These are phyloP conservation scores for Camponotus fellah DNA, from an alignment of 2,888 invertebrate genomes.

Conservation along the genomic window DNA sequence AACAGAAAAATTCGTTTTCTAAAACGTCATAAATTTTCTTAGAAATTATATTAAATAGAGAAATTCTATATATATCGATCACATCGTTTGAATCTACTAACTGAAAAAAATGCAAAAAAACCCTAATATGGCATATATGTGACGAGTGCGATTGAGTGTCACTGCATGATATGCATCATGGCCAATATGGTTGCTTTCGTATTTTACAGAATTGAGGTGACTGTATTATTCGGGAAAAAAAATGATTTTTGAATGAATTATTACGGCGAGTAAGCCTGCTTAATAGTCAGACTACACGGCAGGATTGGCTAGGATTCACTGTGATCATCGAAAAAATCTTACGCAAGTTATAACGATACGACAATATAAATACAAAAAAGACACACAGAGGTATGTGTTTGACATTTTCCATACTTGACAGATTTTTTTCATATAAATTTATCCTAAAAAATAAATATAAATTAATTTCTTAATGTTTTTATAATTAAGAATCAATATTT, in stretches of 20 bases:
- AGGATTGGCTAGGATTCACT: slow-evolving; percentile 12
- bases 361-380: background rate
- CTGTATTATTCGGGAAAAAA: slow-evolving; percentile 44
- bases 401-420: background rate
- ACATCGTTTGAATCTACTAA: background rate
- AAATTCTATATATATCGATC: background rate
- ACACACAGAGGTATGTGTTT: slow-evolving; percentile 39
- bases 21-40: no score
- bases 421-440: background rate
- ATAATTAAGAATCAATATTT: background rate
- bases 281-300: background rate
- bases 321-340: slow-evolving; percentile 17
- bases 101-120: background rate
- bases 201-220: slow-evolving; percentile 40
- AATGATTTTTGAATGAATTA: slow-evolving; percentile 39
- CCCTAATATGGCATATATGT: background rate
- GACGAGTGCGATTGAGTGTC: background rate
- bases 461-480: background rate
- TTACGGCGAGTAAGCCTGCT: slow-evolving; percentile 21
- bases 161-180: background rate
- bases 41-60: no score
- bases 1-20: no score
- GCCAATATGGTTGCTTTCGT: slow-evolving; percentile 60
- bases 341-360: background rate
- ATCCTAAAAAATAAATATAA: background rate